A percentile compares a stretch with the other conserved stretches of the same genome.
These are phyloP conservation scores for Vombatus ursinus DNA, from an alignment of 2,113 vertebrate species.

Conservation along the genomic window DNA sequence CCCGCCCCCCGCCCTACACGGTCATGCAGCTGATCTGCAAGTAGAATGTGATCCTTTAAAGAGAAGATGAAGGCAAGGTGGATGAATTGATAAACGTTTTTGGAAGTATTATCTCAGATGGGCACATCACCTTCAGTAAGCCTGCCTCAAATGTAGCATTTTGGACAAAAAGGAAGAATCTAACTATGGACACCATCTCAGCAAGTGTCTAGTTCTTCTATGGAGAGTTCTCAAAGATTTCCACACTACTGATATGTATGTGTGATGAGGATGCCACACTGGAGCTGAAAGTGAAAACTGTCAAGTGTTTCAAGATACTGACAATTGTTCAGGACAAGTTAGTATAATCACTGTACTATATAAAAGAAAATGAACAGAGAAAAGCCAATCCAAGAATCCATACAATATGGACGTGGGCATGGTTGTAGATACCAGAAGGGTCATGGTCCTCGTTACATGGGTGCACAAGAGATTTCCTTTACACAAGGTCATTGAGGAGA, in stretches of 20 bases:
- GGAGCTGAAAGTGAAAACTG: slow-evolving; percentile 95
- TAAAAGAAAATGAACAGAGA: slow-evolving; percentile 80
- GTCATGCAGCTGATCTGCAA: slow-evolving; percentile 90
- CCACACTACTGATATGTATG: slow-evolving; percentile 96
- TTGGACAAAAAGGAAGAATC: slow-evolving; percentile 94
- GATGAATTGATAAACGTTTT: slow-evolving; percentile 95
- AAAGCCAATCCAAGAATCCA: slow-evolving; percentile 80
- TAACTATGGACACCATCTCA: slow-evolving; percentile 96
- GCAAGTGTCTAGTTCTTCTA: slow-evolving; percentile 97
- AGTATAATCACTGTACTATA: slow-evolving; percentile 89
- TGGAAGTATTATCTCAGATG: slow-evolving; percentile 97
- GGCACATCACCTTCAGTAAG: slow-evolving; percentile 99
- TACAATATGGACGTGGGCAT: slow-evolving; percentile 76
- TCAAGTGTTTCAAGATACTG: slow-evolving; percentile 96
- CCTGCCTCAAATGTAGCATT: slow-evolving; percentile 96
- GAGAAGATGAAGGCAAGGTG: slow-evolving; percentile 92
- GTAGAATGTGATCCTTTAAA: slow-evolving; percentile 93
- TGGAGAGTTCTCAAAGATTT: slow-evolving; percentile 93
- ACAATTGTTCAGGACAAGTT: slow-evolving; percentile 97
- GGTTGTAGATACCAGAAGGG: neutral
- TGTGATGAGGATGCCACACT: slow-evolving; percentile 96
- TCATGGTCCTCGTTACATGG: neutral
- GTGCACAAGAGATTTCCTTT: neutral
- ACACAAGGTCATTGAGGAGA: neutral
- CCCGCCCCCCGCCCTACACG: slow-evolving; percentile 45